Percentiles rank a stretch among this genome's conserved stretches.
phyloP scores from a whole-genome alignment of 2,888 invertebrate species.

The Epicampocera succincta region DNA sequence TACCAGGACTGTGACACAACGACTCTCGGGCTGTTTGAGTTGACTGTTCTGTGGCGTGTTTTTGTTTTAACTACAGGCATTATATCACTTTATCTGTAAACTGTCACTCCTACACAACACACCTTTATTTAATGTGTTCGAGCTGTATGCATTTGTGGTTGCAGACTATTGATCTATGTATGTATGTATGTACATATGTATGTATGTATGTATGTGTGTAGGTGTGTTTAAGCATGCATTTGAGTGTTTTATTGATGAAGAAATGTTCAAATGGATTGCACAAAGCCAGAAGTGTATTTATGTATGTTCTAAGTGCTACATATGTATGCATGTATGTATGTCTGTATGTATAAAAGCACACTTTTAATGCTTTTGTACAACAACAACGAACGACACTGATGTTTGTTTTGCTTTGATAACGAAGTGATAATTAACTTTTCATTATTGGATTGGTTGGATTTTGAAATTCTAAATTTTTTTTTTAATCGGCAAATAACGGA shows the following conservation, averaged over 20 bases:
- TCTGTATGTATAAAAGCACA: slow-evolving; percentile 66
- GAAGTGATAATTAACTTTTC: slow-evolving; percentile 64
- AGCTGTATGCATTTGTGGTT: slow-evolving; percentile 29
- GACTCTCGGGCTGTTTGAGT: neutral
- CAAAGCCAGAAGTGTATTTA: slow-evolving; percentile 41
- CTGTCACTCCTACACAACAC: slow-evolving; percentile 70
- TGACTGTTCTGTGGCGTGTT: slow-evolving; percentile 44
- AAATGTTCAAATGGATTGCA: slow-evolving; percentile 16
- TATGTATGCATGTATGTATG: too few relatives aligned
- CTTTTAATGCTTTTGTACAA: slow-evolving; percentile 45
- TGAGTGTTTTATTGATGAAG: slow-evolving; percentile 48
- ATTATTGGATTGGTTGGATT: slow-evolving; percentile 25
- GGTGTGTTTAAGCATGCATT: slow-evolving; percentile 33
- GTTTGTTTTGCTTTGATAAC: slow-evolving; percentile 54
- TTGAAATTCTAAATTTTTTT: neutral
- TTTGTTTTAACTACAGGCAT: slow-evolving; percentile 64
- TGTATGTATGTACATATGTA: neutral
- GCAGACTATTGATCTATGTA: slow-evolving; percentile 28
- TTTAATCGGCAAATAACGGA: too few relatives aligned
- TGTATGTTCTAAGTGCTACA: too few relatives aligned
- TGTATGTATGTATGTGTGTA: neutral
- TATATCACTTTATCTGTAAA: slow-evolving; percentile 70
- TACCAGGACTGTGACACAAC: slow-evolving; percentile 14
- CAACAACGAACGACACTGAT: slow-evolving; percentile 53
- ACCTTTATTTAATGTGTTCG: slow-evolving; percentile 65